Evolutionary conservation across 1,140 invertebrate genomes (phyloP).

Genomic region (Centruroides vittatus): DNA sequence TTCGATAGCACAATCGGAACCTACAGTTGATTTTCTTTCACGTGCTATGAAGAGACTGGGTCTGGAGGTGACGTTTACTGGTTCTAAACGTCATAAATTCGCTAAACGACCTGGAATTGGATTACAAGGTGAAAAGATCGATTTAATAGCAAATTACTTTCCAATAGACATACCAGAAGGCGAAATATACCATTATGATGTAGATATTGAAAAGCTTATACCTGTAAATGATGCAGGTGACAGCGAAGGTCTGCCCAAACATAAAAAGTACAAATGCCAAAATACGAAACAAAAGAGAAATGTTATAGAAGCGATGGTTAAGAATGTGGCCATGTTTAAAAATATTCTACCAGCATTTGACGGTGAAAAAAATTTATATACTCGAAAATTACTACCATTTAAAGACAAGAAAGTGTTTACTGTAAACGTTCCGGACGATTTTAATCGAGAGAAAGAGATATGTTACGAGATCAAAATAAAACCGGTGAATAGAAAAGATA

Average conservation of each 20-base stretch:
- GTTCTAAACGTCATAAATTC: too few relatives aligned
- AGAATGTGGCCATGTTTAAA: background rate
- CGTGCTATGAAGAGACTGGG: too few relatives aligned
- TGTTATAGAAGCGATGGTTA: constrained; percentile 1
- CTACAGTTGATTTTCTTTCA: too few relatives aligned
- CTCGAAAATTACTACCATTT: background rate
- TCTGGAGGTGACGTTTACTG: too few relatives aligned
- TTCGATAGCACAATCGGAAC: too few relatives aligned
- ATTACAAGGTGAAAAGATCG: too few relatives aligned
- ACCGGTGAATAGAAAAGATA: constrained; percentile 1
- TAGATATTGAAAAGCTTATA: background rate
- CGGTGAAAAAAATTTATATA: constrained; percentile 8
- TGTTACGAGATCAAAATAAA: background rate
- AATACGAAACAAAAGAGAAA: constrained; percentile 3
- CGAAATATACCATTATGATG: background rate
- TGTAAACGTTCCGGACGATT: background rate
- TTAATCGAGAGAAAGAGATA: background rate
- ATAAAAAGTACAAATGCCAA: constrained; percentile 1
- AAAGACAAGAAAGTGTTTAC: background rate
- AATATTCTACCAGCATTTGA: constrained; percentile 3
- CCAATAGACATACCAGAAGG: too few relatives aligned
- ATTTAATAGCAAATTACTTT: too few relatives aligned
- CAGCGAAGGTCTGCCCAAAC: too few relatives aligned
- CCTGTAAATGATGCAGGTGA: background rate
- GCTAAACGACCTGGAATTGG: too few relatives aligned